Conservation (phyloP, 1,140 invertebrate species). For the Brachionus calyciflorus region DNA sequence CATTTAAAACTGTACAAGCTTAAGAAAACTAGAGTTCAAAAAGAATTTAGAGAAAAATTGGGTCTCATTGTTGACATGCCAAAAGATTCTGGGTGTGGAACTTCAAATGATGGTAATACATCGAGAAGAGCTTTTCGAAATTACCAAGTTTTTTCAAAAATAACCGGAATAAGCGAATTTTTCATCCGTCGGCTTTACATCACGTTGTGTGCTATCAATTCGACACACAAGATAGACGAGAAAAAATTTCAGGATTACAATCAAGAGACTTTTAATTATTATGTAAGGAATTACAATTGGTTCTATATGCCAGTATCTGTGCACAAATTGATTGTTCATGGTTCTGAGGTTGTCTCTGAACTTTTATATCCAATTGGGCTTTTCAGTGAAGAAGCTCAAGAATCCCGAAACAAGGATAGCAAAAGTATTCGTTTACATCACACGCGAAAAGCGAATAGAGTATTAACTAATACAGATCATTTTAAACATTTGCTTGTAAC, state of each 20-base stretch:
- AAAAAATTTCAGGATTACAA: slow-evolving; percentile 4
- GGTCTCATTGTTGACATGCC: not conserved
- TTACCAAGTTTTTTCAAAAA: not conserved
- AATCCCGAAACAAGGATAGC: slow-evolving; percentile 2
- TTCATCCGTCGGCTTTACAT: not conserved
- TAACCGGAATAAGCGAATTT: not conserved
- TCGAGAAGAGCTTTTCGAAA: not conserved
- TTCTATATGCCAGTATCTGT: not conserved
- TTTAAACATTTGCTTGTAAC: slow-evolving; percentile 18
- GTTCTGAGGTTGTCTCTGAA: not conserved
- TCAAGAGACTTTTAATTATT: slow-evolving; percentile 15
- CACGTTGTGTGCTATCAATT: slow-evolving; percentile 4
- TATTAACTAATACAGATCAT: slow-evolving; percentile 3
- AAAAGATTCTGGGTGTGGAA: not conserved
- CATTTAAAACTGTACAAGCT: not conserved
- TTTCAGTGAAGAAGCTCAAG: slow-evolving; percentile 5
- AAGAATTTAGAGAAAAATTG: slow-evolving; percentile 6
- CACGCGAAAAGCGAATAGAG: slow-evolving; percentile 6
- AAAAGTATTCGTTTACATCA: slow-evolving; percentile 4
- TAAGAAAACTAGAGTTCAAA: slow-evolving; percentile 3
- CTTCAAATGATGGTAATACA: not conserved
- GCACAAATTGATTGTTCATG: not conserved
- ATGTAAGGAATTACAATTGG: not conserved
- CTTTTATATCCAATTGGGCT: not conserved
- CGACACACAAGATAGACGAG: not conserved